Base-by-base conservation (phyloP, 2,888 invertebrate genomes). In the Automeris io region DNA sequence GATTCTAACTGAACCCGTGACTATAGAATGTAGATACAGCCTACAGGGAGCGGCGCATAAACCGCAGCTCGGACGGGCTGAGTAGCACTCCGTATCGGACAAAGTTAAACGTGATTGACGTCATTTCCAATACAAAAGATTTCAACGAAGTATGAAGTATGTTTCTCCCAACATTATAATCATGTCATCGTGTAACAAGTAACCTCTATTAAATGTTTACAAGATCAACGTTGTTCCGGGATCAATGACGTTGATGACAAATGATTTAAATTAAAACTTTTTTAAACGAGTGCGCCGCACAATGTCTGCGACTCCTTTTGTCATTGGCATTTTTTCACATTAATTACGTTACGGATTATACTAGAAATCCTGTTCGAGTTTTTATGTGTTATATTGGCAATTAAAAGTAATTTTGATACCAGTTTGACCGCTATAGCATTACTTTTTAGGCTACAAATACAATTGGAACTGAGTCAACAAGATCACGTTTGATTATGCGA, bases 311-410 rank as follows among this genome's bases (percentile, higher is more conserved):
- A 60, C 58, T 48, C 63, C 66, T 66, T n/a, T 70, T 67, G 68
- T 70, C 61, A 68, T 63, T 70, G 61, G 54, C 61, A 69, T 70
- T 66, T 66, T 71, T 59, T 60, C 65, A 56, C 48, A 45, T 62
- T 58, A 57, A 59, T 57, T 53, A 57, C 49, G 50, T 51, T 43
- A 54, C 60, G 52, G 66, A 73, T 70, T 69, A 61, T 55, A 59
- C 61, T 57, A 57, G 59, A 62, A 67, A 75, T 75, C 77, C 71
- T 75, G 76, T 73, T 81, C 51, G 54, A 39, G 49, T 71, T 73
- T 70, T 75, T 67, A 47, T 46, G 36, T 41, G 33, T 44, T 37
- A 29, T 29, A 40, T 37, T 43, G 32, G 43, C 33, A 23, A 23
- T 37, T 11, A 11, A 23, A 37, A 16, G 29, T 33, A 33, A 34